Conservation (phyloP, 2,797 vertebrate genomes). For the Cyclura pinguis region DNA sequence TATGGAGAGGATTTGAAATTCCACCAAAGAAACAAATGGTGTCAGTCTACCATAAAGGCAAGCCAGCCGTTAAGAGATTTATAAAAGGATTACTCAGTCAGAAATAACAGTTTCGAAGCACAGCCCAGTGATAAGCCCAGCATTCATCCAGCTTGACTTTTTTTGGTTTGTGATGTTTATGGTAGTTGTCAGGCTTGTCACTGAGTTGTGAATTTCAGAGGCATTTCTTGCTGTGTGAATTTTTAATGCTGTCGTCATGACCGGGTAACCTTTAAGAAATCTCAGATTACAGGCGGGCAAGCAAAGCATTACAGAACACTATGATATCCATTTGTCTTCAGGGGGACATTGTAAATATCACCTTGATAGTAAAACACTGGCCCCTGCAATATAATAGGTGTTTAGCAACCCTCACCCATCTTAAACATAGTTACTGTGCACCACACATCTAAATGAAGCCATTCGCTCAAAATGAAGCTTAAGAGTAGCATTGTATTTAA, state of each 20-base stretch:
- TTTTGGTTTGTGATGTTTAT: constrained; percentile 30
- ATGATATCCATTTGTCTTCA: constrained; percentile 41
- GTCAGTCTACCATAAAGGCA: not conserved
- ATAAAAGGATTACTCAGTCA: not conserved
- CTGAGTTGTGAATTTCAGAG: constrained; percentile 40
- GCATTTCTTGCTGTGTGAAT: constrained; percentile 43
- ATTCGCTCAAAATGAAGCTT: constrained; percentile 42
- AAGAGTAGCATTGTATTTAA: constrained; percentile 54
- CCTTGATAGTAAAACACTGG: constrained; percentile 36
- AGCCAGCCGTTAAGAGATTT: not conserved
- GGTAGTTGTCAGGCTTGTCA: constrained; percentile 5
- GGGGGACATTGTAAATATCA: constrained; percentile 35
- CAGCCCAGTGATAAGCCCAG: not conserved
- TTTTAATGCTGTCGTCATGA: constrained; percentile 45
- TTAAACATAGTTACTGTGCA: constrained; percentile 47
- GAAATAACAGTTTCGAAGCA: constrained; percentile 8
- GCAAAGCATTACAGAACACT: constrained; percentile 52
- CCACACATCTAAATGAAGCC: constrained; percentile 45
- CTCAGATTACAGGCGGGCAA: constrained; percentile 34
- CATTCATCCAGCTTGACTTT: not conserved
- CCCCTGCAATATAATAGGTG: constrained; percentile 41
- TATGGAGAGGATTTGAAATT: not conserved
- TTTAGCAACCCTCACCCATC: constrained; percentile 37
- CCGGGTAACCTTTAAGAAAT: constrained; percentile 56
- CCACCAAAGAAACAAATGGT: not conserved